A percentile compares a stretch with the other conserved stretches of the same genome.
phyloP scores from a whole-genome alignment of 2,113 vertebrate species.

The Otolemur garnettii region DNA sequence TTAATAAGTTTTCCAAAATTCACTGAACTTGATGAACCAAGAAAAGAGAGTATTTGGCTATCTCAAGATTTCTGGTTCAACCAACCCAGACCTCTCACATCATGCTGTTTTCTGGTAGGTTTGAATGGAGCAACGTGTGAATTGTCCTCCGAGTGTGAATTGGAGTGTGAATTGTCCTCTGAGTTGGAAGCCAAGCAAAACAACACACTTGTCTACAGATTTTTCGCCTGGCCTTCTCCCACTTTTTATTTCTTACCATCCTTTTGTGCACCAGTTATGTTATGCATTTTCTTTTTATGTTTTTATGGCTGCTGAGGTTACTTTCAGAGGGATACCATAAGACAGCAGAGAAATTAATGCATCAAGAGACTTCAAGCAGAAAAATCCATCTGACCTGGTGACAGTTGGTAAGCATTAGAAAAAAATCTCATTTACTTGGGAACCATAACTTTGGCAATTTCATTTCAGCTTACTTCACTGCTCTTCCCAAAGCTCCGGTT shows the following conservation, averaged over 20 bases:
- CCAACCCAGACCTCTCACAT: not conserved
- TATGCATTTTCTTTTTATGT: conserved; percentile 64
- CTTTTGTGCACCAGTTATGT: conserved; percentile 41
- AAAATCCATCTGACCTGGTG: conserved; percentile 81
- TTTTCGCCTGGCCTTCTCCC: not conserved
- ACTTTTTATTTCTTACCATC: conserved; percentile 38
- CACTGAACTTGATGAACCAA: not conserved
- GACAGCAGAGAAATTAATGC: conserved; percentile 74
- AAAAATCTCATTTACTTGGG: conserved; percentile 82
- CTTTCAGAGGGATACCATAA: conserved; percentile 62
- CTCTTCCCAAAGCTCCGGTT: conserved; percentile 69
- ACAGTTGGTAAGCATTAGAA: conserved; percentile 81
- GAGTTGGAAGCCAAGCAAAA: conserved; percentile 35
- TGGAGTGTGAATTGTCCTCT: not conserved
- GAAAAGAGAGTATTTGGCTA: not conserved
- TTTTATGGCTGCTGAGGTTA: conserved; percentile 46
- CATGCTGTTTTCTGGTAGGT: not conserved
- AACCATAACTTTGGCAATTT: conserved; percentile 81
- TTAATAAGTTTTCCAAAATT: not conserved
- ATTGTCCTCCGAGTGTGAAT: not conserved
- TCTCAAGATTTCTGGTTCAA: not conserved
- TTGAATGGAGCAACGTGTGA: not conserved
- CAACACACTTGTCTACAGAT: not conserved
- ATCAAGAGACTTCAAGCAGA: conserved; percentile 74
- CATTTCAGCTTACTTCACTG: conserved; percentile 74